phyloP scores from a whole-genome alignment of 2,113 vertebrate species.

The Oxyura jamaicensis region DNA sequence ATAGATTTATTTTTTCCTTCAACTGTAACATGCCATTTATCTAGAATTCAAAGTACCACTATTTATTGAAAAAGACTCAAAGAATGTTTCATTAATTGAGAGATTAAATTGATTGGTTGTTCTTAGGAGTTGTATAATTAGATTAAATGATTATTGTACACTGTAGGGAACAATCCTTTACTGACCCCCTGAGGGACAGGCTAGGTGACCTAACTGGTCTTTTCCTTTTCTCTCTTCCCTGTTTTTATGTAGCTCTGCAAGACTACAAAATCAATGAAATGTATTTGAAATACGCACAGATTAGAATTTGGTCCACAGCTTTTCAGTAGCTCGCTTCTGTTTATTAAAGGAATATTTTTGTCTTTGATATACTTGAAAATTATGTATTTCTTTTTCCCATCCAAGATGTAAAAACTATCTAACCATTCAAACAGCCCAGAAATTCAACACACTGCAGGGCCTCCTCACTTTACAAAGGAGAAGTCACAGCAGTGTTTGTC shows the following conservation, averaged over 20 bases:
- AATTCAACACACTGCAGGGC: neutral
- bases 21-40: neutral
- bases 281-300: neutral
- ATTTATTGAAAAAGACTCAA: neutral
- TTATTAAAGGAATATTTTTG: neutral
- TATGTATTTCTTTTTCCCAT: neutral
- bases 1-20: neutral
- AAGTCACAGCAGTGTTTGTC: neutral
- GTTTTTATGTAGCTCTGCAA: neutral
- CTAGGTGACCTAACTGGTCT: neutral
- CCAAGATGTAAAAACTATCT: neutral
- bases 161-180: neutral
- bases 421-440: neutral
- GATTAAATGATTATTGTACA: neutral
- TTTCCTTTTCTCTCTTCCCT: neutral
- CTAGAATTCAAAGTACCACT: neutral
- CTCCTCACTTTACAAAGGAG: neutral
- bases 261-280: neutral
- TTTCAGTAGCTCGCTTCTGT: neutral
- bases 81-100: neutral
- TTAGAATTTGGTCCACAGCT: neutral
- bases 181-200: neutral
- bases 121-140: neutral
- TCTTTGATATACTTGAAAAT: neutral
- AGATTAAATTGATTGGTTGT: neutral